Conservation (phyloP, 35 echinoderm and acorn worm genomes). For the Ptychodera flava region DNA sequence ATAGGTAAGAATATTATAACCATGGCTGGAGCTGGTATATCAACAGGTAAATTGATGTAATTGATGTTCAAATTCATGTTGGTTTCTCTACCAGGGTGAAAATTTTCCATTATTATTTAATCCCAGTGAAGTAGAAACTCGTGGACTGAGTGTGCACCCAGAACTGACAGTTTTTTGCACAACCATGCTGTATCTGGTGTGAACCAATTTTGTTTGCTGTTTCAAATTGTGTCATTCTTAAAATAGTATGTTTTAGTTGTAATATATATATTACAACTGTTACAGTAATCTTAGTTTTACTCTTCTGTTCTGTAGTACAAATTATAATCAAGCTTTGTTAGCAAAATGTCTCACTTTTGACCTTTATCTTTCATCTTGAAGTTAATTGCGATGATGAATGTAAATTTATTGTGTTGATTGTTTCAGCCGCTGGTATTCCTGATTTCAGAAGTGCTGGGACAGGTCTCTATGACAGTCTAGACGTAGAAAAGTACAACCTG, state of each 20-base stretch:
- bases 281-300: not conserved
- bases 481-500: slow-evolving; percentile 82
- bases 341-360: not conserved
- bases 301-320: too few species aligned
- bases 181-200: not conserved
- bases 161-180: not conserved
- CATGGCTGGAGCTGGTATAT: slow-evolving; percentile 97
- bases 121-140: not conserved
- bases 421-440: slow-evolving; percentile 86
- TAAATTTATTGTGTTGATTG: not conserved
- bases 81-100: not conserved
- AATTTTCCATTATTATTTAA: not conserved
- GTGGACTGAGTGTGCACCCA: not conserved
- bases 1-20: slow-evolving; percentile 89
- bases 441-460: slow-evolving; percentile 77
- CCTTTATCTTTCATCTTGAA: not conserved
- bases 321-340: not conserved
- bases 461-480: slow-evolving; percentile 86
- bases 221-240: not conserved
- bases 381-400: not conserved
- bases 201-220: not conserved
- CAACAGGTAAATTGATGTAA: slow-evolving; percentile 80
- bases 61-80: not conserved
- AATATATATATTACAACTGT: not conserved
- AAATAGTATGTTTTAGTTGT: not conserved